Base-by-base conservation (phyloP, 1,140 invertebrate species). In the Cydia fagiglandana region DNA sequence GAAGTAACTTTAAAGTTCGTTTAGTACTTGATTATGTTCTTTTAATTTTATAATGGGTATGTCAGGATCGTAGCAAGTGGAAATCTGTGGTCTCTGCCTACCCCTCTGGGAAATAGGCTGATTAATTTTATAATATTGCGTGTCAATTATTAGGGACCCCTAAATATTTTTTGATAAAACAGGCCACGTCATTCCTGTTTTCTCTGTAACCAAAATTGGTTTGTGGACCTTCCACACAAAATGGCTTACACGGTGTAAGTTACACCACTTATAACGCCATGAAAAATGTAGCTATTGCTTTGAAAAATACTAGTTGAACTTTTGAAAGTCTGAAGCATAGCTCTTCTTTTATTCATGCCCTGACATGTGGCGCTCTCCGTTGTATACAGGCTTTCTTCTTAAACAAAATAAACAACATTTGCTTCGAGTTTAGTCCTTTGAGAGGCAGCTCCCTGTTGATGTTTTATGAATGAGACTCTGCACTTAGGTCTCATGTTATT, bases 401-500 rank as follows among this genome's bases (percentile, higher is more conserved):
- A 86, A 92, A 92, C 88, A 88, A 92, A 92, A 92, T 91, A 92
- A 92, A 92, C 87, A 91, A 88, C 88, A 87, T 88, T 90, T 89
- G 85, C 88, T 88, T 90, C 86, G 85, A 91, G 86, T 87, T 86
- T 83, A 82, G 79, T 88, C 86, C 90, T 92, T 89, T 90, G 86
- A 90, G 87, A 91, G 83, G 68, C 81, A 84, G 81, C 83, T 84
- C 68, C 76, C 78, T 82, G 78, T 79, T 86, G 81, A 90, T 92
- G 87, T 89, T 88, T 91, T 91, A 92, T 92, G 86, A 86, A 92
- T 89, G 88, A 91, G 83, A 83, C 86, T 86, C 86, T 86, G 84
- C 86, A 86, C 79, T 85, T 85, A 82, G 80, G 66, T n/a, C 30
- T 38, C 30, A 45, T 70, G 30, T 76, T 76, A 41, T 70, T 64